phyloP scores from a whole-genome alignment of 2,797 vertebrate species.

The Novumbra hubbsi region DNA sequence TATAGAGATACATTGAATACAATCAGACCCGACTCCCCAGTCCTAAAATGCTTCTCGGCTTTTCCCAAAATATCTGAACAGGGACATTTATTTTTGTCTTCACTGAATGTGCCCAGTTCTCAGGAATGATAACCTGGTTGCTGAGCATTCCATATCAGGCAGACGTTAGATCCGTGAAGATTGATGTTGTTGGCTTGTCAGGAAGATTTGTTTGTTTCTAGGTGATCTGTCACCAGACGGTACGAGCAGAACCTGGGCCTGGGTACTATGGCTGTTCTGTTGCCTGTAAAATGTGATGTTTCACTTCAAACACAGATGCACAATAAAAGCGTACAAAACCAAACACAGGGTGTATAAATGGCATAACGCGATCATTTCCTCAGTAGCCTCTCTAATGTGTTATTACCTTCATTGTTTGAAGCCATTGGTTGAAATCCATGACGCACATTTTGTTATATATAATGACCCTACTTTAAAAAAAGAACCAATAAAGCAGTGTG shows the following conservation, averaged over 20 bases:
- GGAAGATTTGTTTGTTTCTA: conserved; percentile 32
- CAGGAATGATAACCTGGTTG: conserved; percentile 8
- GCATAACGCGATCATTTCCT: background rate
- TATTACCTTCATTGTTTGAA: background rate
- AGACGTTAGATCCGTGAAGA: conserved; percentile 12
- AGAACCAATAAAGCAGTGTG: background rate
- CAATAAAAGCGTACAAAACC: background rate
- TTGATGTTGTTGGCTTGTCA: conserved; percentile 24
- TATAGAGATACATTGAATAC: background rate
- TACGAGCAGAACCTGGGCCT: conserved; percentile 14
- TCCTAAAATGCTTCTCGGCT: conserved; percentile 9
- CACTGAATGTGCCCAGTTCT: conserved; percentile 8
- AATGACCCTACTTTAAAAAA: background rate
- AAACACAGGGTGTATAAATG: background rate
- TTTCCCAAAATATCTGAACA: conserved; percentile 11
- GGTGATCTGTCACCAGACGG: conserved; percentile 26
- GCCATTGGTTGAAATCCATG: background rate
- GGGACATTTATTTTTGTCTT: conserved; percentile 14
- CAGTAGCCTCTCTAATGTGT: background rate
- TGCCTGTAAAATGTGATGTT: conserved; percentile 11
- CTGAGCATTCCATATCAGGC: conserved; percentile 4
- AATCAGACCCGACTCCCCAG: conserved; percentile 5
- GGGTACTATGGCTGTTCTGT: background rate
- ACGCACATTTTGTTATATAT: background rate
- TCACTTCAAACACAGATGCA: conserved; percentile 15